A percentile compares a stretch with the other conserved stretches of the same genome.
phyloP scores from a whole-genome alignment of 2,113 vertebrate genomes.

The Ptilorrhoa leucosticta region DNA sequence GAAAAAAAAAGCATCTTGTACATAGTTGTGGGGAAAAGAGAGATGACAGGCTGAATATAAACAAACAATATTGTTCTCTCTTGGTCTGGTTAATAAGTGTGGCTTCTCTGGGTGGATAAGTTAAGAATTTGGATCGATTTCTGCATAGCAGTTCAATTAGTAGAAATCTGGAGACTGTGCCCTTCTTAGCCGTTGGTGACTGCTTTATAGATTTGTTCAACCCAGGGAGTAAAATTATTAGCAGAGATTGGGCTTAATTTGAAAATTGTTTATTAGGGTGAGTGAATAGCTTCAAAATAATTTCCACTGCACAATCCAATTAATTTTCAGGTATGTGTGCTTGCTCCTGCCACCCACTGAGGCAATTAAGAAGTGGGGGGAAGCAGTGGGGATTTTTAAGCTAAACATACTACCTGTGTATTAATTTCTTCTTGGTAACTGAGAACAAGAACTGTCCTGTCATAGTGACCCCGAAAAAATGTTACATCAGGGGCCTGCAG shows the following conservation, averaged over 20 bases:
- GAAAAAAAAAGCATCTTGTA: neutral
- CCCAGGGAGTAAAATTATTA: constrained; percentile 54
- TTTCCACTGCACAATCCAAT: constrained; percentile 53
- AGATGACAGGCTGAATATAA: neutral
- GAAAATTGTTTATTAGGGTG: constrained; percentile 62
- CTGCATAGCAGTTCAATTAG: constrained; percentile 47
- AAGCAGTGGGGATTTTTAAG: neutral
- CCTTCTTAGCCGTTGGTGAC: neutral
- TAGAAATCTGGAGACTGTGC: neutral
- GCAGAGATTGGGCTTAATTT: constrained; percentile 49
- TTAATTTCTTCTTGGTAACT: constrained; percentile 1
- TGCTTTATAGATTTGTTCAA: constrained; percentile 52
- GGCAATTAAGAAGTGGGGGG: constrained; percentile 1
- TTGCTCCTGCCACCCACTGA: constrained; percentile 39
- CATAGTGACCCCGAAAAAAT: neutral
- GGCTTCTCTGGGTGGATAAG: neutral
- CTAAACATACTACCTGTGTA: neutral
- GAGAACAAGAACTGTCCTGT: constrained; percentile 27
- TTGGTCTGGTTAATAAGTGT: neutral
- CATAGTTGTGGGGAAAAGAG: neutral
- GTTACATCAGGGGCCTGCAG: neutral
- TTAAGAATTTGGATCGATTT: constrained; percentile 28
- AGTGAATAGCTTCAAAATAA: constrained; percentile 58
- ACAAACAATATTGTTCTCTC: neutral
- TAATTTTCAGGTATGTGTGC: constrained; percentile 57